Percentiles rank a stretch among this genome's conserved stretches.
phyloP scores from a whole-genome alignment of 2,797 vertebrate species.

The Gouania willdenowi region DNA sequence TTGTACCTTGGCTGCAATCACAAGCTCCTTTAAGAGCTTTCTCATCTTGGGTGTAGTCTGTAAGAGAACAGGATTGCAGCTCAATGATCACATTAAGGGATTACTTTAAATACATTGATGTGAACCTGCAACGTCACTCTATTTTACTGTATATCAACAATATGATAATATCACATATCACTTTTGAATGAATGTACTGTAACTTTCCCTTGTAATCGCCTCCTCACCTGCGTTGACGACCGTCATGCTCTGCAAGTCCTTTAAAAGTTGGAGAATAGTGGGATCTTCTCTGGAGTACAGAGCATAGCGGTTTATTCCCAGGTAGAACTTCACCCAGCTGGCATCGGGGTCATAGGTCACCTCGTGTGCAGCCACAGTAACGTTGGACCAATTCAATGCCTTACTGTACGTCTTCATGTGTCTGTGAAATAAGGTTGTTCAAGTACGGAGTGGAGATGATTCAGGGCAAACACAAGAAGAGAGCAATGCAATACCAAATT shows the following conservation, averaged over 20 bases:
- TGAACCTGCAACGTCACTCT: no score
- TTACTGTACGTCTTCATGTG: constrained; percentile 68
- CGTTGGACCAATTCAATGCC: constrained; percentile 59
- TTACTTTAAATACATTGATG: no score
- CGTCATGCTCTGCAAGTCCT: constrained; percentile 71
- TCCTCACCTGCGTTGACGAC: constrained; percentile 81
- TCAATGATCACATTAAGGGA: no score
- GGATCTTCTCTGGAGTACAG: constrained; percentile 83
- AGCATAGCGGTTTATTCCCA: constrained; percentile 84
- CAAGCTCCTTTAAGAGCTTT: constrained; percentile 91
- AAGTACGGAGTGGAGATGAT: no score
- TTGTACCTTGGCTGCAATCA: constrained; percentile 88
- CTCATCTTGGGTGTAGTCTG: constrained; percentile 96
- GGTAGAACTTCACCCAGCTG: constrained; percentile 91
- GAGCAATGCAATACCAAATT: no score
- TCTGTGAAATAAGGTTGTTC: constrained; percentile 33
- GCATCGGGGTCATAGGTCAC: constrained; percentile 73
- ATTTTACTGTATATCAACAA: no score
- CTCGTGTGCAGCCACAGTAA: constrained; percentile 55
- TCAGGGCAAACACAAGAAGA: no score
- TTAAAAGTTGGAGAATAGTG: constrained; percentile 70
- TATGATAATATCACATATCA: no score
- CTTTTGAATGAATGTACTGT: no score
- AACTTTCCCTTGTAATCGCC: background rate
- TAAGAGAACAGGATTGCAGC: constrained; percentile 21